These are phyloP conservation scores for Lutjanus argentimaculatus DNA, from an alignment of 2,797 vertebrate species.

Conservation along the genomic window DNA sequence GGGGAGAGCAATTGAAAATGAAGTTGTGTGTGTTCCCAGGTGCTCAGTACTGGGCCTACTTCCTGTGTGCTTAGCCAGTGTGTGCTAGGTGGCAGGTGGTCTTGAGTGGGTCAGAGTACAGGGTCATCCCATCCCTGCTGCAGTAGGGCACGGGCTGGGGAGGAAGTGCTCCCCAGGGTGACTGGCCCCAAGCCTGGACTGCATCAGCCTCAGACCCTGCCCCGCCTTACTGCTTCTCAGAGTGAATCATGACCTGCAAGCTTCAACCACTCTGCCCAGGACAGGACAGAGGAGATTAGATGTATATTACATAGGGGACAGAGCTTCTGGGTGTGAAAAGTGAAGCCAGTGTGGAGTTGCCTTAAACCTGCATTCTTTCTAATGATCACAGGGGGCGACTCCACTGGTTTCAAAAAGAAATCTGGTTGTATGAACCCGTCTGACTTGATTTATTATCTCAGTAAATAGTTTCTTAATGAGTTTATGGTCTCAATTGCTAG, in stretches of 20 bases:
- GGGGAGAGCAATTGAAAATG: conserved; percentile 24
- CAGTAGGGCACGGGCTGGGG: conserved; percentile 52
- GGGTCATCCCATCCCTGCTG: conserved; percentile 54
- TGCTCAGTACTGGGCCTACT: conserved; percentile 44
- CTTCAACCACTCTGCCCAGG: conserved; percentile 4
- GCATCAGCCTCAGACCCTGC: conserved; percentile 47
- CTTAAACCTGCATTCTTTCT: no score
- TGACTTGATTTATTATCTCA: no score
- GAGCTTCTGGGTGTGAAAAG: no score
- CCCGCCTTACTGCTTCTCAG: conserved; percentile 31
- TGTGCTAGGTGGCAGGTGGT: conserved; percentile 59
- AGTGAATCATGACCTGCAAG: conserved; percentile 37
- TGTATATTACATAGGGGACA: no score
- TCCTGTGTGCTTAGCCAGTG: conserved; percentile 57
- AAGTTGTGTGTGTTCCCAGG: conserved; percentile 44
- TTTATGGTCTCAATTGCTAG: no score
- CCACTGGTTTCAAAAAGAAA: no score
- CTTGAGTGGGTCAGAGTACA: conserved; percentile 63
- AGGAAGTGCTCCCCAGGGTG: conserved; percentile 66
- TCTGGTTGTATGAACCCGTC: no score
- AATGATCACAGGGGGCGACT: no score
- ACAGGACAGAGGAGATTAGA: not conserved
- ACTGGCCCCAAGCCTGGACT: conserved; percentile 67
- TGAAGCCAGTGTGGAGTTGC: no score
- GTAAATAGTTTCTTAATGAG: no score